phyloP scores from a whole-genome alignment of 2,888 invertebrate species.

The Mythimna ferrago region DNA sequence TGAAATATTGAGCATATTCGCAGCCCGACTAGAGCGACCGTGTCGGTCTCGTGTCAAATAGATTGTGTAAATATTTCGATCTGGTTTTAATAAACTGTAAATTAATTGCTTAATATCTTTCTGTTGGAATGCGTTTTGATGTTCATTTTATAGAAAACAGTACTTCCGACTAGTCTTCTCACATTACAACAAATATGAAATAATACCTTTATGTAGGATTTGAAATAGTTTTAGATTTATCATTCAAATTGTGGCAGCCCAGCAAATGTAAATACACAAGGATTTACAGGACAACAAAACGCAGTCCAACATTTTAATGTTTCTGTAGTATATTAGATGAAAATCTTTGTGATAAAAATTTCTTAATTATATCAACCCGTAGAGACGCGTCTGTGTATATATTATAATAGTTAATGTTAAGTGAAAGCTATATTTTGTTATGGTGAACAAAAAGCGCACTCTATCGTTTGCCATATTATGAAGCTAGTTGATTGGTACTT shows the following conservation, averaged over 20 bases:
- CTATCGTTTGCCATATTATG: constrained; percentile 81
- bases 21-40: constrained; percentile 66
- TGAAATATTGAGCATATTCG: constrained; percentile 65
- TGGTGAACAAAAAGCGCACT: constrained; percentile 82
- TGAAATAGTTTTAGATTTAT: constrained; percentile 41
- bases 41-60: constrained; percentile 71
- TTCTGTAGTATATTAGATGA: constrained; percentile 82
- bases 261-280: constrained; percentile 47
- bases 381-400: constrained; percentile 82
- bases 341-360: constrained; percentile 88
- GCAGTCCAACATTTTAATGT: constrained; percentile 75
- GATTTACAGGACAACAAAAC: constrained; percentile 67
- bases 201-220: constrained; percentile 39
- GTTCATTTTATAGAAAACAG: constrained; percentile 47
- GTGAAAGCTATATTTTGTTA: constrained; percentile 89
- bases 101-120: constrained; percentile 76
- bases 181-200: constrained; percentile 47
- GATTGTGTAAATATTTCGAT: constrained; percentile 83
- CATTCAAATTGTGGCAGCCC: constrained; percentile 55
- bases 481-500: constrained; percentile 69
- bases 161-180: constrained; percentile 21
- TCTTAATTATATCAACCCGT: constrained; percentile 83
- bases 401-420: constrained; percentile 79
- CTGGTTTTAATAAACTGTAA: constrained; percentile 82
- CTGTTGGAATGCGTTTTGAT: constrained; percentile 77